These are phyloP conservation scores for Ormia ochracea DNA, from an alignment of 2,888 invertebrate genomes.

Conservation along the genomic window DNA sequence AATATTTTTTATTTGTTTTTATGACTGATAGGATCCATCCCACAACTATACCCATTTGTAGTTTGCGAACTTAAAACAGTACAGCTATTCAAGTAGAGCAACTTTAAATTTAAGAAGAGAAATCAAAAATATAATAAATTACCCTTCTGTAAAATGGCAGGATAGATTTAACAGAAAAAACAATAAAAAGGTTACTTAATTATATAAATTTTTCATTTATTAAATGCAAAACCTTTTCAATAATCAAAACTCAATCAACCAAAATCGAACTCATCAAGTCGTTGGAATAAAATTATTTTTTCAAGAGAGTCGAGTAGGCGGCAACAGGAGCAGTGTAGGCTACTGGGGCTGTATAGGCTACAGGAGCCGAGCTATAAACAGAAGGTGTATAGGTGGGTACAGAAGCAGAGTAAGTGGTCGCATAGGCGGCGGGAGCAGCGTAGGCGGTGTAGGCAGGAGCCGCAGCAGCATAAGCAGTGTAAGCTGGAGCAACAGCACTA, in stretches of 20 bases:
- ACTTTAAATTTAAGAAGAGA: too few relatives aligned
- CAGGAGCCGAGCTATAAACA: slow-evolving; percentile 54
- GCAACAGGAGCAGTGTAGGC: slow-evolving; percentile 38
- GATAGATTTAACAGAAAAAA: not conserved
- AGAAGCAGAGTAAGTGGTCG: slow-evolving; percentile 57
- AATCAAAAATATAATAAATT: too few relatives aligned
- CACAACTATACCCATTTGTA: too few relatives aligned
- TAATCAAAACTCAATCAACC: not conserved
- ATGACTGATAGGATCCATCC: too few relatives aligned
- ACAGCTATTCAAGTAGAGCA: too few relatives aligned
- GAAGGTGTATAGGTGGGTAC: slow-evolving; percentile 55
- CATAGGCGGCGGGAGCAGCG: slow-evolving; percentile 52
- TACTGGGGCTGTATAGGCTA: slow-evolving; percentile 53
- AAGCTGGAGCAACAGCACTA: slow-evolving; percentile 61
- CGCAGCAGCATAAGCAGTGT: slow-evolving; percentile 51
- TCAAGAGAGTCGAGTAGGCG: slow-evolving; percentile 42
- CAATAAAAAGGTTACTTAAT: not conserved
- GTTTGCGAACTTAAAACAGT: too few relatives aligned
- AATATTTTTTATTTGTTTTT: too few relatives aligned
- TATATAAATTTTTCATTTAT: not conserved
- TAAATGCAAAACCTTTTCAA: slow-evolving; percentile 2
- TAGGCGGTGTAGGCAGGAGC: slow-evolving; percentile 63
- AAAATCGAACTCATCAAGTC: not conserved
- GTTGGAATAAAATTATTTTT: slow-evolving; percentile 29
- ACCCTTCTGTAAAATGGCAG: too few relatives aligned